Evolutionary conservation across 64 coral and sea anemone species (phyloP), one percentile per base, ranked within the genome.

Genomic region (Hydrozoanthus tunicans): DNA sequence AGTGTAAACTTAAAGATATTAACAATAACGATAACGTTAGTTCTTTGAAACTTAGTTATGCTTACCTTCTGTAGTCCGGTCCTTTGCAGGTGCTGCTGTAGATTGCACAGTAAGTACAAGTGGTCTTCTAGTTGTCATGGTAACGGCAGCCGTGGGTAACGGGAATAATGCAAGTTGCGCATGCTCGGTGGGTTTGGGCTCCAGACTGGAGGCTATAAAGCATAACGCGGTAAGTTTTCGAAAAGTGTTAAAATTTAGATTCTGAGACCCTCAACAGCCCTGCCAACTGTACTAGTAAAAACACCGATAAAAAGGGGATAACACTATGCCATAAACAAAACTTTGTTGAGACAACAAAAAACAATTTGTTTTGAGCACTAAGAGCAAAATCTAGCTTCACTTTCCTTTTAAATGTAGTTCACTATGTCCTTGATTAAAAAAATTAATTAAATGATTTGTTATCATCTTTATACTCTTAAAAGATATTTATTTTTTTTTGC

Each of bases 21-120:
- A 43, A 43, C 32, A 2, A 43, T 43, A 43, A 43, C 32, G 71
- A 74, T 74, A 74, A 4, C n/a, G 20, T 20, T 20, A 79, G 6
- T 79, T 23, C 15, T 53, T 56, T 53, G 52, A 7, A 62, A 32
- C 7, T 57, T 11, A 32, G 2, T 5, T 26, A 56, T 14, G n/a
- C 56, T 3, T 74, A 88, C 84, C 84, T 88, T 54, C 2, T 26
- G 66, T 88, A 74, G 56, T 60, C 59, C 60, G 68, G 9, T 74
- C 20, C 6, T 32, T 72, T 74, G 84, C 32, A 5, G 17, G 6
- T 73, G 23, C 57, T 75, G 69, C 24, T 13, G 56, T 55, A 60
- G 69, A 32, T n/a, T 72, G 54, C 6, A 15, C 20, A 6, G 55
- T 4, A 60, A 70, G 13, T 3, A 56, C 10, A 58, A 56, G 23